These are phyloP conservation scores for Falco columbarius DNA, from an alignment of 2,797 vertebrate species.

Conservation along the genomic window DNA sequence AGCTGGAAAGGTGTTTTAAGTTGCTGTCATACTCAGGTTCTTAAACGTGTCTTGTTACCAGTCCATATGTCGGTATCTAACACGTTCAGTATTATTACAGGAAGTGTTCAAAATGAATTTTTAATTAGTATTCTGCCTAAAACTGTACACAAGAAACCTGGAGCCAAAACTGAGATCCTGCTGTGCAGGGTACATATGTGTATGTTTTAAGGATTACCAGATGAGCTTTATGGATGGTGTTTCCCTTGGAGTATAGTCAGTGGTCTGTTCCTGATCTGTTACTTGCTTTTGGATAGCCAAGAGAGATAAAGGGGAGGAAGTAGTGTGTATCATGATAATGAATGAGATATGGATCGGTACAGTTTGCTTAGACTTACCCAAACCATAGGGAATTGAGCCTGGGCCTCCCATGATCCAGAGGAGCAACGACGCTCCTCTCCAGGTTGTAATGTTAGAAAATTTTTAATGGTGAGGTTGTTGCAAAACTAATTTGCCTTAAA, in stretches of 20 bases:
- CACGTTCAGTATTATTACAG: fast-evolving
- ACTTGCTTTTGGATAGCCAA: background rate
- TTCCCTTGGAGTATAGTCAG: background rate
- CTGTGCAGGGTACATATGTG: fast-evolving
- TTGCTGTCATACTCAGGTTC: background rate
- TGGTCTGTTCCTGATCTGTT: background rate
- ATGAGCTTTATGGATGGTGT: background rate
- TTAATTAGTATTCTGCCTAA: background rate
- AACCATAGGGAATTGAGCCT: background rate
- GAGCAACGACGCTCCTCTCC: background rate
- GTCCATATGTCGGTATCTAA: background rate
- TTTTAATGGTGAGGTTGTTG: background rate
- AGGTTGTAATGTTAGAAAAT: background rate
- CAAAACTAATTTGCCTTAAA: background rate
- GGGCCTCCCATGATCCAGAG: background rate
- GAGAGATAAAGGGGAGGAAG: background rate
- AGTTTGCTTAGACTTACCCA: background rate
- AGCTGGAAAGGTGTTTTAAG: background rate
- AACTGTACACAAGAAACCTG: background rate
- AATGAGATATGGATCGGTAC: background rate
- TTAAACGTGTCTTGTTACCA: fast-evolving
- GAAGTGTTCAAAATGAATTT: background rate
- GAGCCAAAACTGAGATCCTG: background rate
- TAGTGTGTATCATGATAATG: background rate
- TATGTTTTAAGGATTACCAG: background rate